Evolutionary conservation across 2,797 vertebrate species (phyloP).

Genomic region (Myioborus melanocephalus): DNA sequence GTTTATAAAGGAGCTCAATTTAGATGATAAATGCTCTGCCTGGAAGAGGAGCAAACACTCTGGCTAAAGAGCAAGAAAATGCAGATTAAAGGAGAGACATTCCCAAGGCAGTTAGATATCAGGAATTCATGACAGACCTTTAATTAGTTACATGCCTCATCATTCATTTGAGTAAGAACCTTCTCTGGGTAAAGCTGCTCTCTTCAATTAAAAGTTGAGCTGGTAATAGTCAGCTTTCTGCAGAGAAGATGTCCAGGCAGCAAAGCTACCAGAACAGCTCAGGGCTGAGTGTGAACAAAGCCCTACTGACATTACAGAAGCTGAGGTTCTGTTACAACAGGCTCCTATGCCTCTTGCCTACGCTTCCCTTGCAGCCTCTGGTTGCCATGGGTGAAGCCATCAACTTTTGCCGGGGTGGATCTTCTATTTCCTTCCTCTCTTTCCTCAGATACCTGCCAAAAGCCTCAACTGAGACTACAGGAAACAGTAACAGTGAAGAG

Average conservation of each 20-base stretch:
- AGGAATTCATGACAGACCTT: not conserved
- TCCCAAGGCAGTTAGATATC: not conserved
- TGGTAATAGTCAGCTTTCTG: not conserved
- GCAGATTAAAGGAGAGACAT: not conserved
- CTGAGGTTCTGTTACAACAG: not conserved
- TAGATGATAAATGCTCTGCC: not conserved
- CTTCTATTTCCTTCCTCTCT: conserved; percentile 60
- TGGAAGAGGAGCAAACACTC: not conserved
- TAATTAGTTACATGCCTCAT: not conserved
- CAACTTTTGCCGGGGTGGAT: conserved; percentile 26
- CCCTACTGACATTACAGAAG: not conserved
- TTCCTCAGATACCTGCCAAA: conserved; percentile 51
- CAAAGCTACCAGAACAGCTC: not conserved
- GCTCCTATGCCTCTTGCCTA: not conserved
- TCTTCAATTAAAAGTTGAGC: not conserved
- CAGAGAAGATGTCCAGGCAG: not conserved
- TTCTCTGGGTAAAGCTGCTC: not conserved
- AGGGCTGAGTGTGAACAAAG: not conserved
- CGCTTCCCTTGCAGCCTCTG: not conserved
- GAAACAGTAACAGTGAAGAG: not conserved
- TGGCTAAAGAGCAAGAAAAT: not conserved
- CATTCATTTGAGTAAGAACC: not conserved
- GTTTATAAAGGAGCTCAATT: not conserved
- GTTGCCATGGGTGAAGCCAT: conserved; percentile 29
- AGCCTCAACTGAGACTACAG: conserved; percentile 1